phyloP scores from a whole-genome alignment of 1,140 invertebrate genomes.

The Agrilus planipennis region DNA sequence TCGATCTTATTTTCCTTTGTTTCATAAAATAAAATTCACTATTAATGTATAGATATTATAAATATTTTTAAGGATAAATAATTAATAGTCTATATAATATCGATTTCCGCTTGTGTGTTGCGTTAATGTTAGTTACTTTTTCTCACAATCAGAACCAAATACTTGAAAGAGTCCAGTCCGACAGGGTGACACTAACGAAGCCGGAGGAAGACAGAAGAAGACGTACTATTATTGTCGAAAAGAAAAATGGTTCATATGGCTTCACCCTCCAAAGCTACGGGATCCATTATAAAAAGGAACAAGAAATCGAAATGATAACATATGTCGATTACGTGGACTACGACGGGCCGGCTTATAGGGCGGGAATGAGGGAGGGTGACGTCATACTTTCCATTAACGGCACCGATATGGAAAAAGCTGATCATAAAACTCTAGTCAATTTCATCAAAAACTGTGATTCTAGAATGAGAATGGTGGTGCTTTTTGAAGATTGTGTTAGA shows the following conservation, averaged over 20 bases:
- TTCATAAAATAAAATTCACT: not conserved
- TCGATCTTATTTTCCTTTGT: not conserved
- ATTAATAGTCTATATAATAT: no score
- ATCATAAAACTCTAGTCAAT: slow-evolving; percentile 81
- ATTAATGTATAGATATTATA: not conserved
- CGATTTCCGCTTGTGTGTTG: no score
- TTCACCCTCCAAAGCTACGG: slow-evolving; percentile 93
- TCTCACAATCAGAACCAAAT: slow-evolving; percentile 42
- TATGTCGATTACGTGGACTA: slow-evolving; percentile 94
- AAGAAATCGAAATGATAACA: slow-evolving; percentile 85
- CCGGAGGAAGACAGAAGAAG: slow-evolving; percentile 72
- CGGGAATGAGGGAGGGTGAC: slow-evolving; percentile 88
- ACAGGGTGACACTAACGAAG: slow-evolving; percentile 58
- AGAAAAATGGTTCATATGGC: slow-evolving; percentile 82
- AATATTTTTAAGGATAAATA: not conserved
- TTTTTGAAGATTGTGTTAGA: slow-evolving; percentile 88
- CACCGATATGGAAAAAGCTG: slow-evolving; percentile 78
- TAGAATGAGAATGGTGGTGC: slow-evolving; percentile 85
- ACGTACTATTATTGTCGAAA: slow-evolving; percentile 83
- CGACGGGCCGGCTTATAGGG: slow-evolving; percentile 76
- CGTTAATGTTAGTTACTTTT: not conserved
- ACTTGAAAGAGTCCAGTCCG: slow-evolving; percentile 70
- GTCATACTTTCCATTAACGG: slow-evolving; percentile 93
- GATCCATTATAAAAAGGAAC: slow-evolving; percentile 85
- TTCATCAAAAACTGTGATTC: slow-evolving; percentile 84